These are phyloP conservation scores for Lithosia quadra DNA, from an alignment of 2,888 invertebrate genomes.

Conservation along the genomic window DNA sequence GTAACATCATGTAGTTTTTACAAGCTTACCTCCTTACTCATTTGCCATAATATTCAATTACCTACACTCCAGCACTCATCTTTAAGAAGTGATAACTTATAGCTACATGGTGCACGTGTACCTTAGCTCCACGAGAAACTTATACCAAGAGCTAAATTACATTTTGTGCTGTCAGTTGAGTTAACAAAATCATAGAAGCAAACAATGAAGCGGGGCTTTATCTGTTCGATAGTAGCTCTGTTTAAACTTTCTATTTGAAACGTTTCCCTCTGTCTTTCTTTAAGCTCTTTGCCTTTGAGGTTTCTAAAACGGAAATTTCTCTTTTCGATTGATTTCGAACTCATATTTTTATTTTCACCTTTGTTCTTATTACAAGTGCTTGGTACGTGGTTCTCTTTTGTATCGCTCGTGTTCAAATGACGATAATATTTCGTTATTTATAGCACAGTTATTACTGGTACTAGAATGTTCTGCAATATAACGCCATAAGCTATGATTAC, in stretches of 20 bases:
- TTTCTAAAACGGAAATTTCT: slow-evolving; percentile 73
- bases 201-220: slow-evolving; percentile 64
- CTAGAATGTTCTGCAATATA: background rate
- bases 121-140: slow-evolving; percentile 7
- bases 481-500: background rate
- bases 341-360: slow-evolving; percentile 64
- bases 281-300: slow-evolving; percentile 80
- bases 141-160: slow-evolving; percentile 37
- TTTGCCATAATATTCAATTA: no score
- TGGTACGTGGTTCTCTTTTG: slow-evolving; percentile 28
- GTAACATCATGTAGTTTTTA: no score
- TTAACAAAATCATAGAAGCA: slow-evolving; percentile 65
- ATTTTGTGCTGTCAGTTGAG: slow-evolving; percentile 53
- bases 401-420: slow-evolving; percentile 23
- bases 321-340: slow-evolving; percentile 64
- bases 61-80: no score
- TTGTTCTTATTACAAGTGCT: slow-evolving; percentile 48
- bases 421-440: slow-evolving; percentile 11
- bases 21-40: no score
- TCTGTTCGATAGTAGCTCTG: slow-evolving; percentile 66
- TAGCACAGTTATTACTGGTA: background rate
- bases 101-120: no score
- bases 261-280: slow-evolving; percentile 73
- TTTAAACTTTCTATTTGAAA: slow-evolving; percentile 75
- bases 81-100: no score